A percentile compares a stretch with the other conserved stretches of the same genome.
Conservation (phyloP, 2,113 vertebrate species). For the Dissostichus mawsoni region DNA sequence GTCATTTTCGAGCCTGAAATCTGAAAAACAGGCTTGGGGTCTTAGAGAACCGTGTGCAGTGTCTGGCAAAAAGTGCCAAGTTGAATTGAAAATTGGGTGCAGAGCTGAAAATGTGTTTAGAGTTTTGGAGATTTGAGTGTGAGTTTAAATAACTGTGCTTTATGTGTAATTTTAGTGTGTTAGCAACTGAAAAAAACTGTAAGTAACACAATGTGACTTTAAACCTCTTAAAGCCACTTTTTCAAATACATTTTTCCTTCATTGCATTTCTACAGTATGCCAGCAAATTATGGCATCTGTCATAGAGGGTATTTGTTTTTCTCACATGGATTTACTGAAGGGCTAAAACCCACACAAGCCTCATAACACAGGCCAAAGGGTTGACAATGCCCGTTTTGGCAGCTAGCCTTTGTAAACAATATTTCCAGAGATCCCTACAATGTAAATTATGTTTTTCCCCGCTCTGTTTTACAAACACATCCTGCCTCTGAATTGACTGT, state of each 20-base stretch:
- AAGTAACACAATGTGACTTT: neutral
- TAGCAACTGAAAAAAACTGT: too few species aligned
- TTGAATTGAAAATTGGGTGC: too few species aligned
- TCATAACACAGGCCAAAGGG: slow-evolving; percentile 13
- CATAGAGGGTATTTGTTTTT: slow-evolving; percentile 9
- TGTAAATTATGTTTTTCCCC: slow-evolving; percentile 9
- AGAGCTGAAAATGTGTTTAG: too few species aligned
- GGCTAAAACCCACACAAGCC: slow-evolving; percentile 12
- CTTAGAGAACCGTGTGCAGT: too few species aligned
- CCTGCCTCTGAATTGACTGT: slow-evolving; percentile 13
- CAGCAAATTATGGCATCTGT: slow-evolving; percentile 5
- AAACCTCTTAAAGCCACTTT: neutral
- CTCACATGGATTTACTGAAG: neutral
- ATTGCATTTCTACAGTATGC: neutral
- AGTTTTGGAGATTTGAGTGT: too few species aligned
- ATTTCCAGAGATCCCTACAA: slow-evolving; percentile 14
- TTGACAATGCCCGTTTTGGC: slow-evolving; percentile 29
- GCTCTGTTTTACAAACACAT: slow-evolving; percentile 12
- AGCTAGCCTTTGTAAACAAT: slow-evolving; percentile 46
- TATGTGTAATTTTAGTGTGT: too few species aligned
- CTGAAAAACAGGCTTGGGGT: too few species aligned
- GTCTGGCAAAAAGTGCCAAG: too few species aligned
- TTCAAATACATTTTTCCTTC: neutral
- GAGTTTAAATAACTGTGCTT: too few species aligned
- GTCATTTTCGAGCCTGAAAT: too few species aligned